phyloP scores from a whole-genome alignment of 1,140 invertebrate genomes.

The Danaus plexippus region DNA sequence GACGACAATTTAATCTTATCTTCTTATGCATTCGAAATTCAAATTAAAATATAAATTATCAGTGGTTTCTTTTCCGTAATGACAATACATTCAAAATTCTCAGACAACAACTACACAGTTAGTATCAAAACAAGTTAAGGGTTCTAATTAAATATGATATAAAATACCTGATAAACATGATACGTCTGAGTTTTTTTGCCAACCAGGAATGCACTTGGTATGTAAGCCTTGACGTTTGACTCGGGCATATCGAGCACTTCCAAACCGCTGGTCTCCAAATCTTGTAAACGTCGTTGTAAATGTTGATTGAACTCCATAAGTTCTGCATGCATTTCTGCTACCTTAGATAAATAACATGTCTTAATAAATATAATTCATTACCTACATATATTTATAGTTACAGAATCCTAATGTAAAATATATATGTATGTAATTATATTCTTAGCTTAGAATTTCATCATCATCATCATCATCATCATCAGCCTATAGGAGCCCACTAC shows the following conservation, averaged over 20 bases:
- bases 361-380: too few relatives aligned
- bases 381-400: too few relatives aligned
- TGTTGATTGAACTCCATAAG: conserved; percentile 93
- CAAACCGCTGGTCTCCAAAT: conserved; percentile 73
- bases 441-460: too few relatives aligned
- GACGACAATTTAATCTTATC: too few relatives aligned
- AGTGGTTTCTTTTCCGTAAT: too few relatives aligned
- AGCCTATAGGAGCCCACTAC: too few relatives aligned
- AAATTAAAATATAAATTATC: too few relatives aligned
- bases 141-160: conserved; percentile 30
- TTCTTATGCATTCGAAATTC: too few relatives aligned
- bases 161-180: conserved; percentile 87
- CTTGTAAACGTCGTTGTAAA: conserved; percentile 66
- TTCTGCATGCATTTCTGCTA: conserved; percentile 97
- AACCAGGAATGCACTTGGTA: conserved; percentile 91
- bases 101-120: neutral
- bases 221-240: conserved; percentile 86
- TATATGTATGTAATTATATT: too few relatives aligned
- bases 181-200: conserved; percentile 82
- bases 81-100: too few relatives aligned
- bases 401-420: too few relatives aligned
- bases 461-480: too few relatives aligned
- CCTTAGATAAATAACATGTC: conserved; percentile 65
- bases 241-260: conserved; percentile 62
- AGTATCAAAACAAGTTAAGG: conserved; percentile 32